phyloP scores from a whole-genome alignment of 2,888 invertebrate genomes.

The Apamea epomidion region DNA sequence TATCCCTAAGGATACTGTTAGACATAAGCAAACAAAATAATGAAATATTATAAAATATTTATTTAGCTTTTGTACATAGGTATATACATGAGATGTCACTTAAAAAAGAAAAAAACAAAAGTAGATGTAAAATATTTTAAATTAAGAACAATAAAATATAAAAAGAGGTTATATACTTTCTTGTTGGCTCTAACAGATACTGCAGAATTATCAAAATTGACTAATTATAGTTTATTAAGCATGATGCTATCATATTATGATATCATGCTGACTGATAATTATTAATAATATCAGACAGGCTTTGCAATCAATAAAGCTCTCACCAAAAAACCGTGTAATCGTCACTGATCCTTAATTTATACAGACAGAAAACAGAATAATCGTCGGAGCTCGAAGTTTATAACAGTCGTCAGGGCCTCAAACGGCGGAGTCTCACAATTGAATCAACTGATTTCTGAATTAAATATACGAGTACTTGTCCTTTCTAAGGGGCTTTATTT shows the following conservation, averaged over 20 bases:
- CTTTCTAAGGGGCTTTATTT: constrained; percentile 75
- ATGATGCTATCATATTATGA: too few species aligned
- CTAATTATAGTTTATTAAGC: neutral
- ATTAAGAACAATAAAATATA: too few species aligned
- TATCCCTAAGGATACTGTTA: neutral
- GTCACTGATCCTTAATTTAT: constrained; percentile 25
- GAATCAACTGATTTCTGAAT: constrained; percentile 79
- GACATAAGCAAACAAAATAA: too few species aligned
- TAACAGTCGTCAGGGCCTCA: constrained; percentile 13
- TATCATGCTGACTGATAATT: too few species aligned
- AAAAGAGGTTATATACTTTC: too few species aligned
- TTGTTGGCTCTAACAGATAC: neutral
- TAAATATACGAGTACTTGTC: constrained; percentile 69
- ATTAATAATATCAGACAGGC: neutral
- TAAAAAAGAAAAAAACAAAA: too few species aligned
- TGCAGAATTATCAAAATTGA: neutral
- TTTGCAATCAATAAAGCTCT: neutral
- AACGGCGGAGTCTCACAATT: constrained; percentile 70
- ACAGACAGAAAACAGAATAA: constrained; percentile 33
- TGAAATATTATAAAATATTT: too few species aligned
- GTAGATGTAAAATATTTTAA: too few species aligned
- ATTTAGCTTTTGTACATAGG: too few species aligned
- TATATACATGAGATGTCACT: too few species aligned
- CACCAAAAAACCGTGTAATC: neutral
- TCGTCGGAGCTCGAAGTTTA: constrained; percentile 31